Evolutionary conservation across 2,888 invertebrate species (phyloP), one percentile per base, ranked within the genome.

Genomic region (Cephus rjabovi): DNA sequence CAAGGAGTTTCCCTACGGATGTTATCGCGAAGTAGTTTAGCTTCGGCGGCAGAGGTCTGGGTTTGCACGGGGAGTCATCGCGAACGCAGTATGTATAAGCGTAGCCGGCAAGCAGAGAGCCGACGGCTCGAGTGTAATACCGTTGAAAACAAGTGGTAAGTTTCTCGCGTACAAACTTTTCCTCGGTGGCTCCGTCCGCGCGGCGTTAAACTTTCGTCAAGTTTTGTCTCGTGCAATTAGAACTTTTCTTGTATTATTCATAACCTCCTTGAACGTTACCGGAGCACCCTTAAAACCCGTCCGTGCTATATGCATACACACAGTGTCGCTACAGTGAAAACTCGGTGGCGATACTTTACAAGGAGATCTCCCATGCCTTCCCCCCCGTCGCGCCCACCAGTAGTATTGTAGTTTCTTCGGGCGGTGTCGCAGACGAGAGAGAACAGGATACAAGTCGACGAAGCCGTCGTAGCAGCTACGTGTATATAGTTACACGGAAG

Each of bases 241-340:
- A 91, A 91, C 86, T 90, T 90, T 86, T 73, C 87, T 84, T 89
- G 87, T 89, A 90, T 91, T 91, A 91, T 91, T 91, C 91, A 91
- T 91, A 90, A 89, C 87, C 87, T 80, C 78, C 56, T 23, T 77
- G 56, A 23, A 23, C 56, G 56, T 56, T 56, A 23, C 9, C 56
- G 56, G 23, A 56, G 56, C 56, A 56, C 23, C 56, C 56, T 56
- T 9, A 56, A 56, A 23, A 6, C 56, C 23, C 56, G 56, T 56
- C 56, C 56, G 56, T 23, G 56, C 56, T 56, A 23, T 56, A 56
- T 56, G 56, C 56, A 56, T 56, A 23, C 2, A 56, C 56, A 9
- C 1, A 15, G 40, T 23, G 56, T 56, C 56, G 23, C 56, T 56
- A 56, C 56, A 23, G 2, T 56, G 56, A 56, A 56, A 56, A 56